A percentile compares a stretch with the other conserved stretches of the same genome.
phyloP scores from a whole-genome alignment of 30 jellyfish, hydroid and myxozoan genomes.

The Cassiopea xamachana region DNA sequence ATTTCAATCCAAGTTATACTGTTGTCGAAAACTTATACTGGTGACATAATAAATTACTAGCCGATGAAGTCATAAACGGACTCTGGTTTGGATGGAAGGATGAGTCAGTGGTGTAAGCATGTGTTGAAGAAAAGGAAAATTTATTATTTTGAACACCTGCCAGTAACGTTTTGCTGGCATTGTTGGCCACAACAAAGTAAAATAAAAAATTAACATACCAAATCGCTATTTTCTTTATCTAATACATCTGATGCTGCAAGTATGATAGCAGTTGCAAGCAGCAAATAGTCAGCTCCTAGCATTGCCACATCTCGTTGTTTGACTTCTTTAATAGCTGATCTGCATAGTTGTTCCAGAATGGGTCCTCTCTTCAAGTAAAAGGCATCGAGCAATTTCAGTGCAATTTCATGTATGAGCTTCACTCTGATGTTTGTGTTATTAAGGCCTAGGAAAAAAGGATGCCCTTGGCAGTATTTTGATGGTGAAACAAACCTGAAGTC shows the following conservation, averaged over 20 bases:
- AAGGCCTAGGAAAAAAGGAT: constrained; percentile 21
- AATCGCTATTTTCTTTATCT: constrained; percentile 21
- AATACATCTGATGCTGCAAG: constrained; percentile 70
- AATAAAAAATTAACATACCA: constrained; percentile 31
- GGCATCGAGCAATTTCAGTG: constrained; percentile 68
- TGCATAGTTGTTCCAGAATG: constrained; percentile 53
- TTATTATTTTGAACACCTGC: too few species aligned
- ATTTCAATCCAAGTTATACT: too few species aligned
- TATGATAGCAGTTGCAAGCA: constrained; percentile 81
- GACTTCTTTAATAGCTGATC: constrained; percentile 36
- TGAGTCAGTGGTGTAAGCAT: too few species aligned
- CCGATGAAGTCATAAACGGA: too few species aligned
- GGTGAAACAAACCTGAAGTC: background rate
- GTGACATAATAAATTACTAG: too few species aligned
- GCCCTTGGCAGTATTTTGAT: background rate
- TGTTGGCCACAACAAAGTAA: background rate
- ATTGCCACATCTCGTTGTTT: constrained; percentile 21
- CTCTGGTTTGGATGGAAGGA: too few species aligned
- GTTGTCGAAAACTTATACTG: too few species aligned
- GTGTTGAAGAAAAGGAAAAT: too few species aligned
- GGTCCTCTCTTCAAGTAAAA: constrained; percentile 46
- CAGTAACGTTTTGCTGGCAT: background rate
- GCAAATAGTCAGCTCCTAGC: constrained; percentile 65
- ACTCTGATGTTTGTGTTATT: constrained; percentile 64
- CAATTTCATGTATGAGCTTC: constrained; percentile 60